Evolutionary conservation across 2,888 invertebrate genomes (phyloP).

Genomic region (Prosapia bicincta): DNA sequence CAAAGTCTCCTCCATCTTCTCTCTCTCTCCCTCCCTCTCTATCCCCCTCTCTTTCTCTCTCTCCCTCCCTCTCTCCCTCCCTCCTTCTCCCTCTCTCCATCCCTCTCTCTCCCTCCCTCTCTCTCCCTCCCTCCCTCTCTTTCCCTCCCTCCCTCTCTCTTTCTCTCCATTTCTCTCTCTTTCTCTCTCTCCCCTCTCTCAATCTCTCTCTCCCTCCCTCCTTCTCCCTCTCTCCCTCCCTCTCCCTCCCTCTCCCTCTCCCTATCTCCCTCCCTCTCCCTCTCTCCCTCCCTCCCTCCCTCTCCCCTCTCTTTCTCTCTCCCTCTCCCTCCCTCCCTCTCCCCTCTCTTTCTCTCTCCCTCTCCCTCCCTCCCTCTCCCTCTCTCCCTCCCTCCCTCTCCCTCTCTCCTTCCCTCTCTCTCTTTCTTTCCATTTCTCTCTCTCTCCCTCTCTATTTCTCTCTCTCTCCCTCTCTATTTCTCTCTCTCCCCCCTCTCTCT

Average conservation of each 20-base stretch:
- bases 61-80: neutral
- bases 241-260: neutral
- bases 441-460: too few relatives aligned
- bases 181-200: too few relatives aligned
- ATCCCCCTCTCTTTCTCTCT: neutral
- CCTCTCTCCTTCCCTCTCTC: too few relatives aligned
- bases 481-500: too few relatives aligned
- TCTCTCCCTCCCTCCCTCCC: neutral
- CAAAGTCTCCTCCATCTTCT: neutral
- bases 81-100: conserved; percentile 21
- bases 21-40: neutral
- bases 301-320: neutral
- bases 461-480: too few relatives aligned
- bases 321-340: neutral
- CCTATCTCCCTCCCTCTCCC: too few relatives aligned
- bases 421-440: too few relatives aligned
- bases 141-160: conserved; percentile 14
- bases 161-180: too few relatives aligned
- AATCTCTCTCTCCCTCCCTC: too few relatives aligned
- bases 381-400: too few relatives aligned
- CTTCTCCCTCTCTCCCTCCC: neutral
- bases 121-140: conserved; percentile 32
- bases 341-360: too few relatives aligned
- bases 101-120: too few relatives aligned
- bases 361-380: neutral